Conservation (phyloP, 2,888 invertebrate species). For the Drosophila eohydei region DNA sequence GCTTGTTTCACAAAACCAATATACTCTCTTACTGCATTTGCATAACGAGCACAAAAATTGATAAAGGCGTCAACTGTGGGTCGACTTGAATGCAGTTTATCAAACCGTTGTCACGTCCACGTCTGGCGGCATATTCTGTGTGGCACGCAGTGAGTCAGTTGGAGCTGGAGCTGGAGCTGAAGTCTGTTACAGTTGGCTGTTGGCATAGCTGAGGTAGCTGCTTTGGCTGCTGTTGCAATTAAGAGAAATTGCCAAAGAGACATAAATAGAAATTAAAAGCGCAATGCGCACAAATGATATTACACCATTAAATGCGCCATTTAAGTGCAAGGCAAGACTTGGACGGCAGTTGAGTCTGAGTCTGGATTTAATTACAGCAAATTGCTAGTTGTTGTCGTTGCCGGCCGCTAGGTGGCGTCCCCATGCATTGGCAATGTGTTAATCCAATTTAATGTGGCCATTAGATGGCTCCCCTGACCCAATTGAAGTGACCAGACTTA, state of each 20-base stretch:
- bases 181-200: constrained; percentile 17
- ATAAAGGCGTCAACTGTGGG: constrained; percentile 72
- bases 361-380: constrained; percentile 72
- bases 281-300: constrained; percentile 68
- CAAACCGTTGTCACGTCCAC: constrained; percentile 54
- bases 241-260: constrained; percentile 67
- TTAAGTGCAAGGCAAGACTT: constrained; percentile 70
- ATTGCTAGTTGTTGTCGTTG: constrained; percentile 54
- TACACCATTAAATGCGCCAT: constrained; percentile 80
- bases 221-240: constrained; percentile 42
- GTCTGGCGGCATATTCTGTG: constrained; percentile 23
- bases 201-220: constrained; percentile 36
- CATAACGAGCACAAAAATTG: constrained; percentile 39
- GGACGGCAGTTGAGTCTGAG: constrained; percentile 5
- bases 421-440: constrained; percentile 64
- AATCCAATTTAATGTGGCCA: constrained; percentile 73
- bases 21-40: neutral
- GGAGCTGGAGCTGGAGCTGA: neutral
- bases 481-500: constrained; percentile 30
- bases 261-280: constrained; percentile 78
- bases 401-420: constrained; percentile 47
- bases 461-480: constrained; percentile 62
- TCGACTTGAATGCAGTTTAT: constrained; percentile 66
- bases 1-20: neutral
- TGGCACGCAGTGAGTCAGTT: constrained; percentile 22